phyloP scores from a whole-genome alignment of 53 echinoderm and acorn worm species.

The Paracentrotus lividus region DNA sequence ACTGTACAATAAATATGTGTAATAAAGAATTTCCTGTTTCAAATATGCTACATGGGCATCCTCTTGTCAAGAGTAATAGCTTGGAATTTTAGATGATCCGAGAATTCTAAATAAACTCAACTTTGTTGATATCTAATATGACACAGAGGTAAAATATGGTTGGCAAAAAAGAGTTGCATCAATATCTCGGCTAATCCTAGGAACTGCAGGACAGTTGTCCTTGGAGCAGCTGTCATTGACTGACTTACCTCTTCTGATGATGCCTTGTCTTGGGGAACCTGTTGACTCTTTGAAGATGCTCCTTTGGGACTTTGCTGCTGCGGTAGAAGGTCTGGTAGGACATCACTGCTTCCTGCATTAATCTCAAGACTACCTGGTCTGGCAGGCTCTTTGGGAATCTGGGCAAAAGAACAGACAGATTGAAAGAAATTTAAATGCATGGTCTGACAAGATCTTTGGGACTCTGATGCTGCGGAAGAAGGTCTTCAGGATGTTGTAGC shows the following conservation, averaged over 20 bases:
- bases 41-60: too few species aligned
- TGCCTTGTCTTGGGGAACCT: constrained; percentile 87
- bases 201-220: too few species aligned
- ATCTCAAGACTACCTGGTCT: constrained; percentile 81
- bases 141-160: too few species aligned
- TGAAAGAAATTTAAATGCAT: too few species aligned
- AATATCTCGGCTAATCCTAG: too few species aligned
- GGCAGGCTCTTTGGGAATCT: constrained; percentile 76
- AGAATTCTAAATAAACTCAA: too few species aligned
- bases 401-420: neutral
- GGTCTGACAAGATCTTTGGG: neutral
- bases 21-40: too few species aligned
- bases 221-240: neutral
- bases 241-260: constrained; percentile 90
- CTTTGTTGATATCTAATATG: too few species aligned
- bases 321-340: constrained; percentile 94
- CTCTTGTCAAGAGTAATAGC: too few species aligned
- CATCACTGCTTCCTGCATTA: constrained; percentile 83
- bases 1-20: too few species aligned
- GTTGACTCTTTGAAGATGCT: constrained; percentile 67
- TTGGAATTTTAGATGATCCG: too few species aligned
- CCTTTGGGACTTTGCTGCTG: constrained; percentile 89
- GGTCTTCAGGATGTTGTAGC: constrained; percentile 75
- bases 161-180: too few species aligned
- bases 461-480: neutral